These are phyloP conservation scores for Microtus obscurus DNA, from an alignment of 2,797 vertebrate species.

Conservation along the genomic window DNA sequence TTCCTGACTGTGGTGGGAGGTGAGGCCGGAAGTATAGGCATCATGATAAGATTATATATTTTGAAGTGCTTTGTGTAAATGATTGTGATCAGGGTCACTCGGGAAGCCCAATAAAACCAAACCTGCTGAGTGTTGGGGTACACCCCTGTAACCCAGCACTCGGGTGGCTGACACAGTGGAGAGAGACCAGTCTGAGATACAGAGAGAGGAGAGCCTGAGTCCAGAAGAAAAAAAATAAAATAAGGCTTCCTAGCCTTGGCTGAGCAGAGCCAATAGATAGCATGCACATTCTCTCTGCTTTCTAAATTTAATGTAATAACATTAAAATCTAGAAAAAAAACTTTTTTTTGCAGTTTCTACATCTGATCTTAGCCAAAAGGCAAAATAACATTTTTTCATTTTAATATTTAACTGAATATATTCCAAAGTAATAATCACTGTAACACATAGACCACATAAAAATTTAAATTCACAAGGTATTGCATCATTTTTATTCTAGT, in stretches of 20 bases:
- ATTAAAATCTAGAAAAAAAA: not conserved
- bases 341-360: not conserved
- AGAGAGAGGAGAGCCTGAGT: not conserved
- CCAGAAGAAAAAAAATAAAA: not conserved
- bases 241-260: not conserved
- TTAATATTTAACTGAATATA: not conserved
- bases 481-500: not conserved
- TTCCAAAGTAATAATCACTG: not conserved
- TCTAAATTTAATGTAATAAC: not conserved
- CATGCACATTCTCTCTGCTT: not conserved
- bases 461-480: not conserved
- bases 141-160: not conserved
- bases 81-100: not conserved
- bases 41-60: not conserved
- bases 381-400: not conserved
- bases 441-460: not conserved
- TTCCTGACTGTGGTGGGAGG: not conserved
- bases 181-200: not conserved
- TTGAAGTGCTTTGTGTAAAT: not conserved
- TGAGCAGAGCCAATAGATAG: not conserved
- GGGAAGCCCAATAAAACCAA: conserved; percentile 32
- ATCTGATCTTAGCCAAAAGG: conserved; percentile 17
- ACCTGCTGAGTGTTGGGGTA: not conserved
- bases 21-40: not conserved
- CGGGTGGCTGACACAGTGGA: not conserved